A percentile compares a stretch with the other conserved stretches of the same genome.
phyloP scores from a whole-genome alignment of 2,797 vertebrate species.

The Nannoperca obscura region DNA sequence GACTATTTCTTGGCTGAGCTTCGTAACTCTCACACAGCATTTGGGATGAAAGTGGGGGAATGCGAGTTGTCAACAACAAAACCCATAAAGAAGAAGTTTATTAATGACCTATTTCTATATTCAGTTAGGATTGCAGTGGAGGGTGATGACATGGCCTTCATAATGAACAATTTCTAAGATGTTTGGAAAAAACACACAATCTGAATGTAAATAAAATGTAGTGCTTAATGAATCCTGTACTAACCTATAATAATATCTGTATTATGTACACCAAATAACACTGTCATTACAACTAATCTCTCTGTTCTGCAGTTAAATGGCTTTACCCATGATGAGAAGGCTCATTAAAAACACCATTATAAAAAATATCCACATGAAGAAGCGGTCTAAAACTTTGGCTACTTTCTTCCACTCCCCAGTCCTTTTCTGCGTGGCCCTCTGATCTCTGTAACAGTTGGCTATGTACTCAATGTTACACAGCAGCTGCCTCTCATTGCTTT shows the following conservation, averaged over 20 bases:
- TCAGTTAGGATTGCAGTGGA: neutral
- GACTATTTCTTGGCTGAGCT: neutral
- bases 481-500: slow-evolving; percentile 81
- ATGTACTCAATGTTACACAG: slow-evolving; percentile 89
- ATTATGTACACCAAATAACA: slow-evolving; percentile 2
- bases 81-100: neutral
- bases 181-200: neutral
- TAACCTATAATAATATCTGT: neutral
- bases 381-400: slow-evolving; percentile 93
- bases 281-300: neutral
- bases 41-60: neutral
- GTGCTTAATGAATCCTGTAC: neutral
- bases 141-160: neutral
- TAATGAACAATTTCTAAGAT: neutral
- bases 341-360: slow-evolving; percentile 95
- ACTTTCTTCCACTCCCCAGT: slow-evolving; percentile 93
- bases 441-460: slow-evolving; percentile 88
- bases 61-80: slow-evolving; percentile 12
- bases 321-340: slow-evolving; percentile 89
- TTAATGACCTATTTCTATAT: slow-evolving; percentile 15
- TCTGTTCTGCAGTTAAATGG: slow-evolving; percentile 76
- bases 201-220: neutral
- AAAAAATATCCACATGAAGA: slow-evolving; percentile 96
- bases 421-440: slow-evolving; percentile 87
- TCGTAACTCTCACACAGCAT: slow-evolving; percentile 11